phyloP scores from a whole-genome alignment of 2,113 vertebrate genomes.

The Bos javanicus region DNA sequence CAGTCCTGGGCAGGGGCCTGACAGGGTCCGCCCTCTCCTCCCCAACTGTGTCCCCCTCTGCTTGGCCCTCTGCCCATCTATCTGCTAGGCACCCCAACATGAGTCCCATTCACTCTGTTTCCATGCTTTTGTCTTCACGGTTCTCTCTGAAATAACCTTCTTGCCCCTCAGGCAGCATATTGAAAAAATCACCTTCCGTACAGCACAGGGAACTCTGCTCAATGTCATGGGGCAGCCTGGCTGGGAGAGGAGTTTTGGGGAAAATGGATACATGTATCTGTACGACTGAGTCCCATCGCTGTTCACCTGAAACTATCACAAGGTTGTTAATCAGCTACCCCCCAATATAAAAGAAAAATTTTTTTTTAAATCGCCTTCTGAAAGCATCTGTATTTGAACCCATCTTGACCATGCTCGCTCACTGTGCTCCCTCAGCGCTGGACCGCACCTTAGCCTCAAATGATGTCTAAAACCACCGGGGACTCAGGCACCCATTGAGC shows the following conservation, averaged over 20 bases:
- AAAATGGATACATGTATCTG: background rate
- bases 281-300: background rate
- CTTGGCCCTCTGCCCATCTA: background rate
- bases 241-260: background rate
- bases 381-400: background rate
- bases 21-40: background rate
- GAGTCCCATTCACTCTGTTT: too few relatives aligned
- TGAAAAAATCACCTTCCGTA: background rate
- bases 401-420: too few relatives aligned
- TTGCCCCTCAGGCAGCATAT: background rate
- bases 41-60: accelerated
- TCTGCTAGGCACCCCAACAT: background rate
- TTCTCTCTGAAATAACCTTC: background rate
- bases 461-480: accelerated
- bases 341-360: background rate
- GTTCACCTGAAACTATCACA: background rate
- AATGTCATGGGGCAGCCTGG: background rate
- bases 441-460: background rate
- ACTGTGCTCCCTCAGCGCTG: background rate
- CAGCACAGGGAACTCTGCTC: background rate
- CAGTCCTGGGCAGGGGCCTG: background rate
- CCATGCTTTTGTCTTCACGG: background rate
- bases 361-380: background rate
- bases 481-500: background rate
- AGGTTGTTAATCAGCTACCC: background rate